phyloP scores from a whole-genome alignment of 2,888 invertebrate species.

The Phaedon cochleariae region DNA sequence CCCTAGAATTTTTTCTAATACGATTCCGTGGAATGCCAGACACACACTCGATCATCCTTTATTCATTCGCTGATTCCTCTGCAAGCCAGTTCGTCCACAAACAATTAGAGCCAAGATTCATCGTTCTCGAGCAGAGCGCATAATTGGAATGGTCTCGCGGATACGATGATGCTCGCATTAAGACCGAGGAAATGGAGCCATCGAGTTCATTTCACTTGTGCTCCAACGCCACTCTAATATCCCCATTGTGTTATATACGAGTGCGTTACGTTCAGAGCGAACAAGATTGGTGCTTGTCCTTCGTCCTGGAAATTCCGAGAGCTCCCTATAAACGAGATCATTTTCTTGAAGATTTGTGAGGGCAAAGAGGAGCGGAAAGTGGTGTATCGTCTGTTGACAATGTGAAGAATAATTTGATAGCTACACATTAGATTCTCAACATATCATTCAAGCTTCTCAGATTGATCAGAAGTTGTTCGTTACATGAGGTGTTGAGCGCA shows the following conservation, averaged over 20 bases:
- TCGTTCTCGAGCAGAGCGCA: conserved; percentile 49
- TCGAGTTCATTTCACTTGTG: conserved; percentile 39
- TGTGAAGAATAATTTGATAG: too few species aligned
- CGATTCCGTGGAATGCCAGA: too few species aligned
- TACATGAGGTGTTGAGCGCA: too few species aligned
- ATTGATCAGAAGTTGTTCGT: too few species aligned
- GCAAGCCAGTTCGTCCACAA: conserved; percentile 31
- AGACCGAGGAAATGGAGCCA: conserved; percentile 39
- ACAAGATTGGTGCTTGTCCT: conserved; percentile 1
- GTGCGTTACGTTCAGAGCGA: conserved; percentile 10
- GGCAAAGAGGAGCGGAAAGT: not conserved
- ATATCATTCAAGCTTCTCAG: too few species aligned
- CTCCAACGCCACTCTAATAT: conserved; percentile 34
- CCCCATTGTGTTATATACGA: conserved; percentile 29
- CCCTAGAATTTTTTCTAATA: too few species aligned
- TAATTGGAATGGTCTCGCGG: conserved; percentile 51
- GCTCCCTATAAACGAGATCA: not conserved
- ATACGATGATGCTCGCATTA: conserved; percentile 23
- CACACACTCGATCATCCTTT: conserved; percentile 16
- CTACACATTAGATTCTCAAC: too few species aligned
- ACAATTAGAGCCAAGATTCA: conserved; percentile 54
- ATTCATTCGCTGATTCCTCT: conserved; percentile 21
- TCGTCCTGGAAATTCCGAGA: not conserved
- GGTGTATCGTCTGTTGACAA: not conserved
- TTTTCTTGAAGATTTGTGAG: not conserved